Evolutionary conservation across 2,113 vertebrate species (phyloP).

Genomic region (Amblyornis subalaris): DNA sequence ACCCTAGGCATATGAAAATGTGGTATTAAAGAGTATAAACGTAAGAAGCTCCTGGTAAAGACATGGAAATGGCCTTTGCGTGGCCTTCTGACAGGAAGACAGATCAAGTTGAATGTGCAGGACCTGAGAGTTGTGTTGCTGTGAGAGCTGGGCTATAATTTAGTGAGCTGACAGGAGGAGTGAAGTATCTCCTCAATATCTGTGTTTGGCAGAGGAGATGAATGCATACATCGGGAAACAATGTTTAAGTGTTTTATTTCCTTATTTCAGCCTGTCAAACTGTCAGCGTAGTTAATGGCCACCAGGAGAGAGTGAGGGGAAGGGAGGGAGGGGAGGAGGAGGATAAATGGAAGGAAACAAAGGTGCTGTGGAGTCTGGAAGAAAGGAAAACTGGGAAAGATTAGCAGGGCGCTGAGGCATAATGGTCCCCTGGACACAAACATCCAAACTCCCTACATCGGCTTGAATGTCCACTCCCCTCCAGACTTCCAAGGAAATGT

Average conservation of each 20-base stretch:
- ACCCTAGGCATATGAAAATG: background rate
- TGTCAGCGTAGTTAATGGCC: slow-evolving; percentile 82
- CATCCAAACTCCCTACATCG: background rate
- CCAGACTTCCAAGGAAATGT: background rate
- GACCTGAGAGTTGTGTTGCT: slow-evolving; percentile 24
- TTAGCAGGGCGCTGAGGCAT: slow-evolving; percentile 18
- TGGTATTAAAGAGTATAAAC: background rate
- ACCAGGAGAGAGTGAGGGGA: slow-evolving; percentile 67
- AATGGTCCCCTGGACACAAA: slow-evolving; percentile 1
- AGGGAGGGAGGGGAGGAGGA: slow-evolving; percentile 31
- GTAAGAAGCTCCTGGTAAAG: background rate
- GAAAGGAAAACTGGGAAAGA: slow-evolving; percentile 33
- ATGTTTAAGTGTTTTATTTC: slow-evolving; percentile 86
- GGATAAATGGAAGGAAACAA: slow-evolving; percentile 59
- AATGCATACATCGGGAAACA: slow-evolving; percentile 86
- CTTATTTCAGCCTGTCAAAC: slow-evolving; percentile 80
- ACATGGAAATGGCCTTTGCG: background rate
- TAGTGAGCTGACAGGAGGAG: slow-evolving; percentile 81
- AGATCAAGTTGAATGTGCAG: background rate
- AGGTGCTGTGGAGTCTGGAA: slow-evolving; percentile 60
- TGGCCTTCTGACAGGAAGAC: background rate
- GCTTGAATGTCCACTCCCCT: background rate
- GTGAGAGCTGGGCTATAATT: slow-evolving; percentile 77
- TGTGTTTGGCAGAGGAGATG: slow-evolving; percentile 87
- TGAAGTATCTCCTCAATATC: slow-evolving; percentile 86